Percentiles rank a stretch among this genome's conserved stretches.
Conservation (phyloP, 92 coral and sea anemone genomes). For the Desmophyllum pertusum region DNA sequence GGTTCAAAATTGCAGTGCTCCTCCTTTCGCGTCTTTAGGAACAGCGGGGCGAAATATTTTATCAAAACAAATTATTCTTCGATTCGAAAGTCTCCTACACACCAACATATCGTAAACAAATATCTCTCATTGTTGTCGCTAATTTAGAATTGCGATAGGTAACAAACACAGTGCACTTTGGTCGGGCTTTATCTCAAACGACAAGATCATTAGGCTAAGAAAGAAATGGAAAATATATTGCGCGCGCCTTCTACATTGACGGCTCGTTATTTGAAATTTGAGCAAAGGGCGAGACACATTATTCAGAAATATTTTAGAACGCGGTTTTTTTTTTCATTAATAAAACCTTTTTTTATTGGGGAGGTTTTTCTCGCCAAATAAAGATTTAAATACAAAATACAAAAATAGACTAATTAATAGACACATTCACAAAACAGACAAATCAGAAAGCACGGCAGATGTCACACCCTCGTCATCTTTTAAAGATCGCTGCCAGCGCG, state of each 20-base stretch:
- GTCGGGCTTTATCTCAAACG: conserved; percentile 8
- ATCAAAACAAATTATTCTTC: neutral
- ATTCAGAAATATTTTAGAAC: neutral
- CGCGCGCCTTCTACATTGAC: neutral
- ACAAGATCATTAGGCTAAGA: neutral
- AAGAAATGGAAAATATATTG: neutral
- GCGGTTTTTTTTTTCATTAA: neutral
- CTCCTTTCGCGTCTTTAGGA: neutral
- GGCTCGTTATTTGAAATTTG: neutral
- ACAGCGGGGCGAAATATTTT: conserved; percentile 22
- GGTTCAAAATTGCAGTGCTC: neutral
- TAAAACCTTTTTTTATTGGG: conserved; percentile 10
- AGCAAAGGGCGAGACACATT: conserved; percentile 5
- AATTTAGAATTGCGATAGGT: conserved; percentile 49
- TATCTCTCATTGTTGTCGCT: conserved; percentile 17
- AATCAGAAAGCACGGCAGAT: conserved; percentile 36
- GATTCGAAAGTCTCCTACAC: neutral
- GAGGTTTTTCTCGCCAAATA: conserved; percentile 12
- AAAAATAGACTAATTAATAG: conserved; percentile 65
- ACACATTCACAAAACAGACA: conserved; percentile 32
- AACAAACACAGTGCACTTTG: conserved; percentile 10
- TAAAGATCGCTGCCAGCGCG: conserved; percentile 21
- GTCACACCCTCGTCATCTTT: conserved; percentile 15
- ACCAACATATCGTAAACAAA: conserved; percentile 15
- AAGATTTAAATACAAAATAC: conserved; percentile 46